phyloP scores from a whole-genome alignment of 2,113 vertebrate species.

The Pundamilia nyererei region DNA sequence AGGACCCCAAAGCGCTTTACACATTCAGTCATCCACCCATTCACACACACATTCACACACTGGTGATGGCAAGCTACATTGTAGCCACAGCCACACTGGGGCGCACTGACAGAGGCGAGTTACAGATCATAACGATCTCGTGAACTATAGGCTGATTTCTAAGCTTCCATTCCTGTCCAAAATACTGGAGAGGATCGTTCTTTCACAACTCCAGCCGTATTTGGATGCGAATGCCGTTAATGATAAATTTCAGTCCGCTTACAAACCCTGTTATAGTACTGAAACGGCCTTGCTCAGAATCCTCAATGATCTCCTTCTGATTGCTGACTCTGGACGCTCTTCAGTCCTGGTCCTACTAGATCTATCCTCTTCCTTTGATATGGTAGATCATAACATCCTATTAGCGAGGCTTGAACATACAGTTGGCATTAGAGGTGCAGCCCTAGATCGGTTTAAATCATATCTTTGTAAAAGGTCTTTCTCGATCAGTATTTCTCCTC shows the following conservation, averaged over 20 bases:
- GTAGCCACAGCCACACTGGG: background rate
- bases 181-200: background rate
- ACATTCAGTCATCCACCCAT: rapidly evolving
- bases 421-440: background rate
- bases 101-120: background rate
- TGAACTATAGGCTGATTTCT: background rate
- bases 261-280: background rate
- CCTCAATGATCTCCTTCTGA: background rate
- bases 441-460: background rate
- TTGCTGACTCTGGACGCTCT: too few relatives aligned
- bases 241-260: background rate
- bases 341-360: too few relatives aligned
- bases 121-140: background rate
- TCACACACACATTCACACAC: background rate
- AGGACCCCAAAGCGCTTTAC: background rate
- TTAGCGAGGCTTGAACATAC: rapidly evolving
- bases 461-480: background rate
- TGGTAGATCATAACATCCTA: too few relatives aligned
- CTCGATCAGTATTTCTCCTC: background rate
- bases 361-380: too few relatives aligned
- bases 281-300: background rate
- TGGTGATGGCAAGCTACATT: too few relatives aligned
- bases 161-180: background rate
- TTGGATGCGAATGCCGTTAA: background rate
- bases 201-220: background rate